Percentiles rank a stretch among this genome's conserved stretches.
Evolutionary conservation across 2,888 invertebrate genomes (phyloP).

Genomic region (Nephrotoma flavescens): DNA sequence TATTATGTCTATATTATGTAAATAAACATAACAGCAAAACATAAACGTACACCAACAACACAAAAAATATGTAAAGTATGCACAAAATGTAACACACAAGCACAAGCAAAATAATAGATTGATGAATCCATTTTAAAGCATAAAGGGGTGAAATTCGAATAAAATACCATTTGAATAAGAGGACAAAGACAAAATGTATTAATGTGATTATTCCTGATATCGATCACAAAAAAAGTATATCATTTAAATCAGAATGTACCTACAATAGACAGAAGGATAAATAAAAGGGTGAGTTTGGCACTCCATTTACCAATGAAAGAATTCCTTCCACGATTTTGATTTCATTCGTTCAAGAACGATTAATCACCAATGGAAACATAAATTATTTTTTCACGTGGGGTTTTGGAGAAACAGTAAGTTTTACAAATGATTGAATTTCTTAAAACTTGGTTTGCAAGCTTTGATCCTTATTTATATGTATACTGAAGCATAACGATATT

Average conservation of each 20-base stretch:
- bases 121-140: background rate
- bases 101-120: background rate
- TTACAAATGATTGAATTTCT: too few species aligned
- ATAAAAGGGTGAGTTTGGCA: background rate
- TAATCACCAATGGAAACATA: too few species aligned
- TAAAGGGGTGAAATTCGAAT: background rate
- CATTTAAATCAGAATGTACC: background rate
- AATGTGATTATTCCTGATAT: background rate
- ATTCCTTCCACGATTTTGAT: too few species aligned
- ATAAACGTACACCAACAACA: background rate
- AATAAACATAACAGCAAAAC: background rate
- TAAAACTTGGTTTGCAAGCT: too few species aligned
- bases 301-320: background rate
- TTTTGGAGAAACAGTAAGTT: too few species aligned
- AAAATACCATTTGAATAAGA: background rate
- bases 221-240: background rate
- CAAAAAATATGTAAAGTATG: background rate
- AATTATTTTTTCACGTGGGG: too few species aligned
- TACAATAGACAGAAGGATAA: background rate
- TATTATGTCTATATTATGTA: background rate
- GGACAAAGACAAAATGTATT: background rate
- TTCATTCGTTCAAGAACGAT: too few species aligned
- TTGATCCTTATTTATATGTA: too few species aligned
- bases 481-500: too few species aligned
- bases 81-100: background rate